Evolutionary conservation across 2,888 invertebrate species (phyloP), one percentile per base, ranked within the genome.

Genomic region (Chromoteleia sp.): DNA sequence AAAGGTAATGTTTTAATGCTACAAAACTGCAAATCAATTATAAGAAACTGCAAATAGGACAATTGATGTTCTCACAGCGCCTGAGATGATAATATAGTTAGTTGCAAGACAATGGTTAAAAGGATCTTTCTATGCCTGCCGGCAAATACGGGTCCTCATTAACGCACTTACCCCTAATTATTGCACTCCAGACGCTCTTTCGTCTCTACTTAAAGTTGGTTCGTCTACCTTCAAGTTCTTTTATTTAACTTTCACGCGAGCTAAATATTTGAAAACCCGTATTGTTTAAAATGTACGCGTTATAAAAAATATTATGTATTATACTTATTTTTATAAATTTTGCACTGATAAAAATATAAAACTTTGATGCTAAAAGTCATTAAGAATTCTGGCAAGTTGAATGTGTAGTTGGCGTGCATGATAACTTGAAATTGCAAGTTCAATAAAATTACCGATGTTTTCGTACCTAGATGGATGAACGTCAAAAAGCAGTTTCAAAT

Each of bases 91-190:
- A 73, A 77, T 77, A 48, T 17, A 73, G 68, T 61, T 63, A 48
- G 48, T 48, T 43, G 68, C 15, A 54, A 68, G 71, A 74, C 81
- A 74, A 81, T 68, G 48, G 30, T 25, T 70, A 73, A 74, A 74
- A 74, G 50, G 74, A 68, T 78, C 58, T 70, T 70, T 70, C 77
- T 45, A 71, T 61, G 74, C 59, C 75, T 75, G 74, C 65, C 39
- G 65, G 82, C 59, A 74, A 82, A 82, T 82, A 78, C 81, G 81
- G 77, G 81, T 78, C 63, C 77, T 78, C 78, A 78, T 78, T 75
- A 79, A 71, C 67, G 75, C 75, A 71, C 75, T 82, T 82, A 71
- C 73, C 63, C 76, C 79, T 79, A 79, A 79, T 79, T 79, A 79
- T 79, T 71, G 54, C 52, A 56, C 71, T 67, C 67, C 71, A 82